phyloP scores from a whole-genome alignment of 2,888 invertebrate genomes.

The Pristionchus exspectatus region DNA sequence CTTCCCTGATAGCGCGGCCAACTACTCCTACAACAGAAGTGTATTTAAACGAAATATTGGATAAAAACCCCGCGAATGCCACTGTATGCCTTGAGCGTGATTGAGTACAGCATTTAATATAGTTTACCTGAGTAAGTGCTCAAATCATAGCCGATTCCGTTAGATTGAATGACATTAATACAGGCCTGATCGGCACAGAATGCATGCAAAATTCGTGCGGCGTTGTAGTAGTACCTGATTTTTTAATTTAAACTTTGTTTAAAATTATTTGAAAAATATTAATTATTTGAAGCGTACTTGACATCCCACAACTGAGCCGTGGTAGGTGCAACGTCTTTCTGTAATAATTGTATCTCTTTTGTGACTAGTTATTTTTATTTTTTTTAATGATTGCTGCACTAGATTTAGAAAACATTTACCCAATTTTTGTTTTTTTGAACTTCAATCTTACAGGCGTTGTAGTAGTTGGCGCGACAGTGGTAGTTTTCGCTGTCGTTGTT shows the following conservation, averaged over 20 bases:
- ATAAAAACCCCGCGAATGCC: no score
- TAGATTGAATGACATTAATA: not conserved
- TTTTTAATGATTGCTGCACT: no score
- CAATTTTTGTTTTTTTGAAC: no score
- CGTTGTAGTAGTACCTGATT: not conserved
- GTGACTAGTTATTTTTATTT: no score
- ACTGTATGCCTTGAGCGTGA: no score
- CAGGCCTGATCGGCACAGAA: conserved; percentile 8
- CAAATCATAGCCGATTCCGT: not conserved
- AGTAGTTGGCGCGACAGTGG: not conserved
- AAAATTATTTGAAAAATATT: no score
- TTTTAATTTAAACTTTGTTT: no score
- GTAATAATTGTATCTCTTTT: no score
- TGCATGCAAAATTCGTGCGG: not conserved
- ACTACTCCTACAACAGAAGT: not conserved
- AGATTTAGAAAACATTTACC: no score
- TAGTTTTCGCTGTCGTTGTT: not conserved
- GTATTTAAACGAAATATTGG: not conserved
- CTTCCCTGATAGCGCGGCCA: not conserved
- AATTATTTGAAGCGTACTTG: not conserved
- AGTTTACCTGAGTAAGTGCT: not conserved
- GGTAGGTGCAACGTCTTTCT: not conserved
- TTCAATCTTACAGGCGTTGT: not conserved
- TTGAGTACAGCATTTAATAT: no score
- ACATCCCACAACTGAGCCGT: not conserved